These are phyloP conservation scores for Andrena marginata DNA, from an alignment of 2,888 invertebrate species.

Conservation along the genomic window DNA sequence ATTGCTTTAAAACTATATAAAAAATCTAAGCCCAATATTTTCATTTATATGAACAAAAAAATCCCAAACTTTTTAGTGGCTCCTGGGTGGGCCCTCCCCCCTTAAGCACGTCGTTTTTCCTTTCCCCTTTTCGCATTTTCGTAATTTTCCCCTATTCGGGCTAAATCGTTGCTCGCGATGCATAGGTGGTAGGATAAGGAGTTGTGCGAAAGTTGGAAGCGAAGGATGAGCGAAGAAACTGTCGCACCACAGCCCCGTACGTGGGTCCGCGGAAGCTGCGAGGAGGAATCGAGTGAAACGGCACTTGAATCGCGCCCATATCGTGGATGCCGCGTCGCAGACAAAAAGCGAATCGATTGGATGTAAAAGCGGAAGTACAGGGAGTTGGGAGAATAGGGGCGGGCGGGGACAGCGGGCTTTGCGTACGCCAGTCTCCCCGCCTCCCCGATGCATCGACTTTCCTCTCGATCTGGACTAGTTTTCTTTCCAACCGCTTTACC, in stretches of 20 bases:
- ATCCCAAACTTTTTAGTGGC: no score
- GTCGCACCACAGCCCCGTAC: no score
- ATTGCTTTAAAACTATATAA: no score
- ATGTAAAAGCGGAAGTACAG: conserved; percentile 13
- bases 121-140: conserved; percentile 1
- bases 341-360: conserved; percentile 10
- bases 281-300: background rate
- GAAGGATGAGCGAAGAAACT: no score
- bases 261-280: no score
- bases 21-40: no score
- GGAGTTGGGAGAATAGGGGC: background rate
- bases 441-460: conserved; percentile 39
- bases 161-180: background rate
- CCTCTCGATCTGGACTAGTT: conserved; percentile 43
- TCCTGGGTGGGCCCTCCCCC: no score
- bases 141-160: no score
- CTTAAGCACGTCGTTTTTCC: conserved; percentile 30
- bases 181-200: background rate
- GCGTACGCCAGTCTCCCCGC: background rate
- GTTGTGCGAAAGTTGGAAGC: no score
- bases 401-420: background rate
- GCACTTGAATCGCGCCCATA: background rate
- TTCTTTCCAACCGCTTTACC: conserved; percentile 55
- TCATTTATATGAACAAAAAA: no score
- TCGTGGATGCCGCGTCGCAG: background rate